Evolutionary conservation across 2,888 invertebrate genomes (phyloP).

Genomic region (Acrocera orbiculus): DNA sequence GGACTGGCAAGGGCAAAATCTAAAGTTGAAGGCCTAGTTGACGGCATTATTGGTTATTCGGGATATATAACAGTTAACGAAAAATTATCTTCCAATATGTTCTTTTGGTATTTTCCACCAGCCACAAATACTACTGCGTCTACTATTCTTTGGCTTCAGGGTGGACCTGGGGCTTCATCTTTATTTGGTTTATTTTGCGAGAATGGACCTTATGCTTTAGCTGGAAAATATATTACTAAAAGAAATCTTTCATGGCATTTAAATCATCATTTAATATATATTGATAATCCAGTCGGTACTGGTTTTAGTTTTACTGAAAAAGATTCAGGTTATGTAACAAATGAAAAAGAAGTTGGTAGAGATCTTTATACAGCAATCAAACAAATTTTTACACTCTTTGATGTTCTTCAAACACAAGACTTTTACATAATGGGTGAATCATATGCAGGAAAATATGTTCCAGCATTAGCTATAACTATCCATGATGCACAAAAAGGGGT

Average conservation of each 20-base stretch:
- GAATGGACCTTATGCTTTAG: conserved; percentile 59
- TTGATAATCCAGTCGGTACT: conserved; percentile 86
- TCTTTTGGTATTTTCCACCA: conserved; percentile 85
- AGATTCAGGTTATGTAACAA: conserved; percentile 57
- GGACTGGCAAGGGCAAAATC: conserved; percentile 29
- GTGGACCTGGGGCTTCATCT: conserved; percentile 69
- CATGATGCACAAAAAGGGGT: conserved; percentile 29
- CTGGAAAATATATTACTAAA: too few relatives aligned
- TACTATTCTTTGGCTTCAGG: conserved; percentile 69
- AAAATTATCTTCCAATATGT: conserved; percentile 58
- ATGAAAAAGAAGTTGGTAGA: conserved; percentile 62
- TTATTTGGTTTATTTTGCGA: conserved; percentile 67
- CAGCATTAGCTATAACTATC: conserved; percentile 48
- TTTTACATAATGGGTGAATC: conserved; percentile 85
- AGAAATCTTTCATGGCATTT: conserved; percentile 65
- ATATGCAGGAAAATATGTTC: conserved; percentile 64
- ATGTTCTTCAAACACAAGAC: conserved; percentile 50
- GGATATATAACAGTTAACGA: conserved; percentile 67
- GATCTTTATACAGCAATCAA: conserved; percentile 57
- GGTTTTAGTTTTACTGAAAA: conserved; percentile 77
- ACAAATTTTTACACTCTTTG: conserved; percentile 75
- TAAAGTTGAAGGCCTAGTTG: conserved; percentile 23
- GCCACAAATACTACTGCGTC: conserved; percentile 39
- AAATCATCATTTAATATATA: conserved; percentile 61
- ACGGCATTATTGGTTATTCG: conserved; percentile 35